Base-by-base conservation (phyloP, 2,113 vertebrate species). In the Corydoras maculifer region DNA sequence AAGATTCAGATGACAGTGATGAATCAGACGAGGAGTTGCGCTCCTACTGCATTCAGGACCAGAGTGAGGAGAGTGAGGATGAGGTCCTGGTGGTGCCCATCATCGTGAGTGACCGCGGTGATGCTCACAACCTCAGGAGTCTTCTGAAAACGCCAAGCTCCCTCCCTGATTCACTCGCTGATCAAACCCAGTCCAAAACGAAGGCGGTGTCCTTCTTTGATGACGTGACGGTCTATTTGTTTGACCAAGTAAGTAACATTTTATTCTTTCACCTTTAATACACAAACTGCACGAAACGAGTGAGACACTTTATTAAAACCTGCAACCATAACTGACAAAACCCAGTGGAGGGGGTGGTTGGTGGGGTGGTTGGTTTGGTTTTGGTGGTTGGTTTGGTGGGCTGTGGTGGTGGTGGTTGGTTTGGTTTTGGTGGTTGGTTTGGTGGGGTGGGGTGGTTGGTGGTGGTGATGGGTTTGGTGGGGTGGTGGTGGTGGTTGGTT, bases 131-230 rank as follows among this genome's bases (percentile, higher is more conserved):
- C 70, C 91, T 98, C 69, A 91, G 94, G 53, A 93, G 97, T 78
- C 83, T 98, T 71, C 92, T 99, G 5, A 97, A 93, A 88, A 88
- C 88, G 81, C 92, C 94, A 18, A 82, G 77, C 12, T 79, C 87
- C 75, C 81, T 92, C 49, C 69, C 87, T 0, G 89, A 90, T 67
- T 60, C 83, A 77, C 83, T 88, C 68, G 84, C 90, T 0, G 90
- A 93, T 32, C 91, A 91, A 57, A 86, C 91, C 14, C 91, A 92
- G 8, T 85, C 84, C 82, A 93, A 90, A 87, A 98, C 91, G 83
- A 99, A 98, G 80, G 94, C 91, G 0, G 97, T 99, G 73, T 95
- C 96, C 43, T 99, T 99, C 83, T 98, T 92, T 0, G 95, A 98
- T 0, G 94, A 98, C 0, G 96, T 99, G 74, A 99, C 97, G 2